Evolutionary conservation across 2,797 vertebrate species (phyloP).

Genomic region (Adelosebastes latens): DNA sequence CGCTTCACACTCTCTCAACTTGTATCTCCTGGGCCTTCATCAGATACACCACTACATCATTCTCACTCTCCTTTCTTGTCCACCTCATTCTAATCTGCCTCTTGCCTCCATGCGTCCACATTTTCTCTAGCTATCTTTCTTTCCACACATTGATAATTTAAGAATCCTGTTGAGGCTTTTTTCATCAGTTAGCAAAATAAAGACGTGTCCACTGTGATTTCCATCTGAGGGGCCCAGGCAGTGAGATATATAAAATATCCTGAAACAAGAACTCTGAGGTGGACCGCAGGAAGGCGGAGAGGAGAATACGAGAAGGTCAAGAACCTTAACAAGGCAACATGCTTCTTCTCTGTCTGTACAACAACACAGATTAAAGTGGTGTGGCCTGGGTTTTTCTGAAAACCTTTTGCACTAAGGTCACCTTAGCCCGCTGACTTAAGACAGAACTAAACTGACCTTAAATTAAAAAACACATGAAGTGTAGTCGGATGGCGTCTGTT

Average conservation of each 20-base stretch:
- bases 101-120: background rate
- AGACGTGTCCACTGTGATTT: slow-evolving; percentile 72
- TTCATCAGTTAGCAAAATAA: slow-evolving; percentile 69
- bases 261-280: slow-evolving; percentile 75
- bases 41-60: background rate
- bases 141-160: slow-evolving; percentile 49
- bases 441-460: slow-evolving; percentile 3
- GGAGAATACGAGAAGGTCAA: slow-evolving; percentile 79
- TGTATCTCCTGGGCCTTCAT: slow-evolving; percentile 1
- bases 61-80: background rate
- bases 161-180: slow-evolving; percentile 54
- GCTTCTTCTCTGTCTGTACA: slow-evolving; percentile 56
- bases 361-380: slow-evolving; percentile 56
- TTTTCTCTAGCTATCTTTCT: slow-evolving; percentile 26
- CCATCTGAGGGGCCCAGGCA: slow-evolving; percentile 61
- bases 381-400: slow-evolving; percentile 55
- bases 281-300: slow-evolving; percentile 71
- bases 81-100: slow-evolving; percentile 1
- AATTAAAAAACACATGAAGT: background rate
- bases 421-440: slow-evolving; percentile 17
- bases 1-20: slow-evolving; percentile 9
- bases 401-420: slow-evolving; percentile 47
- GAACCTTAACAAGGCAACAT: slow-evolving; percentile 68
- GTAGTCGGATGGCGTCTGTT: background rate
- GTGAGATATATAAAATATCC: slow-evolving; percentile 61